Evolutionary conservation across 2,888 invertebrate species (phyloP).

Genomic region (Conus canariensis): DNA sequence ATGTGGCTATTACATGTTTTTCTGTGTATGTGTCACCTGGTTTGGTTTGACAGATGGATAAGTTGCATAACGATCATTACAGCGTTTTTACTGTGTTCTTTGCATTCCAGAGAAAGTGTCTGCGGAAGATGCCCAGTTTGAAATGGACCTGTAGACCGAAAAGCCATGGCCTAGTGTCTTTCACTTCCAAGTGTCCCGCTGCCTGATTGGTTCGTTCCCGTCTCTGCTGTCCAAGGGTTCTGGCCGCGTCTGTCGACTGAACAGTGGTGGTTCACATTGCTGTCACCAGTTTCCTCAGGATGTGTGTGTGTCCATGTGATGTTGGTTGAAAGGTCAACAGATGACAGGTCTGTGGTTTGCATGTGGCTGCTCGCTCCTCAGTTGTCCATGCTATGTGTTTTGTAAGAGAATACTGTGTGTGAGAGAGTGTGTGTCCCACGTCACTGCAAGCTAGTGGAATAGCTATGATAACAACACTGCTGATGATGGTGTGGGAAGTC

Average conservation of each 20-base stretch:
- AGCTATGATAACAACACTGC: too few species aligned
- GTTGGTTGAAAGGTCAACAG: neutral
- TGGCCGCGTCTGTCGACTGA: constrained; percentile 9
- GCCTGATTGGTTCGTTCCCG: constrained; percentile 7
- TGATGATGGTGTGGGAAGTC: too few species aligned
- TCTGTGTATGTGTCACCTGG: too few species aligned
- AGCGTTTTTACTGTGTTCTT: too few species aligned
- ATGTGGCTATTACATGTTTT: too few species aligned
- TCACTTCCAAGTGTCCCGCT: constrained; percentile 30
- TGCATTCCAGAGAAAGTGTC: constrained; percentile 48
- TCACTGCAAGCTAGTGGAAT: too few species aligned
- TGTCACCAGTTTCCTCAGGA: constrained; percentile 17
- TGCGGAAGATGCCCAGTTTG: constrained; percentile 69
- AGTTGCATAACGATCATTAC: too few species aligned
- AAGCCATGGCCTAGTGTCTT: constrained; percentile 59
- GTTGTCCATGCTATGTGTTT: neutral
- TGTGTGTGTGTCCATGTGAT: neutral
- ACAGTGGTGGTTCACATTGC: neutral
- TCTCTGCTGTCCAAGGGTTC: neutral
- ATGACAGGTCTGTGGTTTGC: neutral
- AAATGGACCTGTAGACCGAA: constrained; percentile 72
- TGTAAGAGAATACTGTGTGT: neutral
- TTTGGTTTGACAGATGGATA: too few species aligned
- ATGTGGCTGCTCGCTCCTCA: neutral
- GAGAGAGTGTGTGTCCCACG: neutral